These are phyloP conservation scores for Laspeyria flexula DNA, from an alignment of 2,888 invertebrate genomes.

Conservation along the genomic window DNA sequence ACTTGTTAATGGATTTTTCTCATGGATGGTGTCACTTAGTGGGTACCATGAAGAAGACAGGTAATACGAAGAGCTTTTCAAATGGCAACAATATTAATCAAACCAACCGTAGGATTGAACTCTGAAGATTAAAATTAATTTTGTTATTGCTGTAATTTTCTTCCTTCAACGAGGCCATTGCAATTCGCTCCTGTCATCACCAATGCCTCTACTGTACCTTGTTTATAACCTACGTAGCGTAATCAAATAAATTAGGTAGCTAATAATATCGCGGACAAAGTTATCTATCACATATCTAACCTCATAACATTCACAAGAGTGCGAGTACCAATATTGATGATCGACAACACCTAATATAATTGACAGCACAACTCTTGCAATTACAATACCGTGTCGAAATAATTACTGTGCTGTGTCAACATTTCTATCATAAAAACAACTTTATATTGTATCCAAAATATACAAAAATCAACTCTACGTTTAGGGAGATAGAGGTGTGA, in stretches of 20 bases:
- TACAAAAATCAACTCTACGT: constrained; percentile 19
- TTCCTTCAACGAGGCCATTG: too few species aligned
- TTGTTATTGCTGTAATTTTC: too few species aligned
- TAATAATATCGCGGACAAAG: background rate
- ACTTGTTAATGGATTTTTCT: too few species aligned
- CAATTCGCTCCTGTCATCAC: too few species aligned
- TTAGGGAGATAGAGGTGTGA: background rate
- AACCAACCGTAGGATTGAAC: too few species aligned
- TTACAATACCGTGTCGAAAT: constrained; percentile 58
- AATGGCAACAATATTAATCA: too few species aligned
- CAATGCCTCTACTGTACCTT: background rate
- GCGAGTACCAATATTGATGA: constrained; percentile 35
- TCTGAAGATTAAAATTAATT: too few species aligned
- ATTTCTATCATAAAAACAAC: constrained; percentile 46
- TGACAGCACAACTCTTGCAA: constrained; percentile 50
- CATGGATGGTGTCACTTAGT: too few species aligned
- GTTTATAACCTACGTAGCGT: background rate
- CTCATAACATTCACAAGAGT: constrained; percentile 12
- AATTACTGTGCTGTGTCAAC: constrained; percentile 54
- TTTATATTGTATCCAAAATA: constrained; percentile 2
- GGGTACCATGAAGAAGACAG: too few species aligned
- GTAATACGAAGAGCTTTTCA: too few species aligned
- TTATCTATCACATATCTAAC: constrained; percentile 5
- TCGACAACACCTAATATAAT: constrained; percentile 42
- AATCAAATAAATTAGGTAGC: background rate